Percentiles rank a stretch among this genome's conserved stretches.
These are phyloP conservation scores for Nomada goodeniana DNA, from an alignment of 2,888 invertebrate genomes.

Conservation along the genomic window DNA sequence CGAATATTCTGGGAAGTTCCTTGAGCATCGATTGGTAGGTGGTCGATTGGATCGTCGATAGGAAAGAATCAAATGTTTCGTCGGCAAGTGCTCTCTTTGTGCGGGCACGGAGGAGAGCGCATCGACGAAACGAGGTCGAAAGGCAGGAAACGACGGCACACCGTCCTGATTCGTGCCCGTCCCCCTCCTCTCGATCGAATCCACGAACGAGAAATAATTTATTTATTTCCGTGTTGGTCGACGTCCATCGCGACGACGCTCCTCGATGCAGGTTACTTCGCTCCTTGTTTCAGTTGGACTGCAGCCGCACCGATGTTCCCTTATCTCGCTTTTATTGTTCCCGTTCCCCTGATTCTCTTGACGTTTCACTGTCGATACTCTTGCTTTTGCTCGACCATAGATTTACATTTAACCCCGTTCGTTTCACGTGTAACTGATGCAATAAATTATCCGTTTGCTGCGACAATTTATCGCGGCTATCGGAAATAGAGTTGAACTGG, in stretches of 20 bases:
- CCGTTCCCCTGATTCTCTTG: neutral
- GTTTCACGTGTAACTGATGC: too few relatives aligned
- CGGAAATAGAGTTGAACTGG: neutral
- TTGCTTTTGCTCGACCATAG: neutral
- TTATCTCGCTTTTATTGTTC: conserved; percentile 23
- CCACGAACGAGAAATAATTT: conserved; percentile 23
- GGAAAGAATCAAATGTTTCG: neutral
- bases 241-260: neutral
- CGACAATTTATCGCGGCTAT: neutral
- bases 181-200: neutral
- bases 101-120: neutral
- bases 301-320: neutral
- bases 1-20: too few relatives aligned
- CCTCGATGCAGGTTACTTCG: neutral
- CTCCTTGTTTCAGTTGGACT: neutral
- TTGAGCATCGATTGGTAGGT: too few relatives aligned
- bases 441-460: too few relatives aligned
- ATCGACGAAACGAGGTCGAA: neutral
- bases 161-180: neutral
- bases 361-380: conserved; percentile 12
- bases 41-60: neutral
- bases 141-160: neutral
- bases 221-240: neutral
- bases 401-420: neutral
- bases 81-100: too few relatives aligned